Conservation (phyloP, 2,113 vertebrate species). For the Pao palembangensis region DNA sequence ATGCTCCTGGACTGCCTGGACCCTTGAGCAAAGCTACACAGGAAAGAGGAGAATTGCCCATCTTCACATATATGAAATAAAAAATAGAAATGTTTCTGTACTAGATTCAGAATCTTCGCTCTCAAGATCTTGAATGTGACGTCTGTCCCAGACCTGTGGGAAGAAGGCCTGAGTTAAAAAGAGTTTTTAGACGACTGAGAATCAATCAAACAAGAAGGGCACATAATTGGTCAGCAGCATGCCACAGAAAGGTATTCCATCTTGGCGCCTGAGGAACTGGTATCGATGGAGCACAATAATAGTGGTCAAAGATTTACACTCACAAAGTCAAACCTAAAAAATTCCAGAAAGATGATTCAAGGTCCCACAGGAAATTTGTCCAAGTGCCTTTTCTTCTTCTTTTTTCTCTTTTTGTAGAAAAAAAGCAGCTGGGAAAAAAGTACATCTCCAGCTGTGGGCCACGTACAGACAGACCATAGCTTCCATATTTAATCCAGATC, state of each 20-base stretch:
- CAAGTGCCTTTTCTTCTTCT: conserved; percentile 34
- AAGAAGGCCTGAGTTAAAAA: conserved; percentile 25
- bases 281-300: conserved; percentile 45
- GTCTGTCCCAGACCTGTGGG: too few relatives aligned
- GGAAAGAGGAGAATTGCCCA: too few relatives aligned
- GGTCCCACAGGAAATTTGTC: conserved; percentile 53
- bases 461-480: conserved; percentile 10
- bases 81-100: too few relatives aligned
- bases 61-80: too few relatives aligned
- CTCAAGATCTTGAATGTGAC: too few relatives aligned
- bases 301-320: conserved; percentile 27
- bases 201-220: conserved; percentile 45
- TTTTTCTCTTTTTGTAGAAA: not conserved
- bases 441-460: conserved; percentile 62
- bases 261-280: conserved; percentile 40
- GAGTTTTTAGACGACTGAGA: not conserved
- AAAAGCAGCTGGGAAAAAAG: conserved; percentile 23
- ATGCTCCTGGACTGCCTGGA: too few relatives aligned
- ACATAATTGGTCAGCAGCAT: conserved; percentile 22
- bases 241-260: conserved; percentile 32
- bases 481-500: not conserved
- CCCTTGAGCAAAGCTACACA: too few relatives aligned
- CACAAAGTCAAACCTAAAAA: conserved; percentile 25
- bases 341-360: conserved; percentile 47
- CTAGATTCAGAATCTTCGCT: too few relatives aligned